A percentile compares a stretch with the other conserved stretches of the same genome.
Evolutionary conservation across 2,113 vertebrate genomes (phyloP).

Genomic region (Eptatretus burgeri): DNA sequence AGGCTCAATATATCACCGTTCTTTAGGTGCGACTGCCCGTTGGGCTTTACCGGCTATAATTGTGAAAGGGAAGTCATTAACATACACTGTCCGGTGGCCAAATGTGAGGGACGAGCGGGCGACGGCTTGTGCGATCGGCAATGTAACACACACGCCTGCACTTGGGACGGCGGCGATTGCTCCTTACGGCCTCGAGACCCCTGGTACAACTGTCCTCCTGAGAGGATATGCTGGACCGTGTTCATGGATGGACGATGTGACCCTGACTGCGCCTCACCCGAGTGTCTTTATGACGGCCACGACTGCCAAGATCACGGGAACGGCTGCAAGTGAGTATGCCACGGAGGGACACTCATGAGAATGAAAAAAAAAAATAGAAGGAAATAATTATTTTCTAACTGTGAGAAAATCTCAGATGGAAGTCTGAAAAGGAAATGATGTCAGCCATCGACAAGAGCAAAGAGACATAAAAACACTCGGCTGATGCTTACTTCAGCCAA

Average conservation of each 20-base stretch:
- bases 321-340: constrained; percentile 35
- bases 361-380: constrained; percentile 10
- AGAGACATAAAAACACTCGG: constrained; percentile 12
- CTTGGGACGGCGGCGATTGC: constrained; percentile 72
- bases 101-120: constrained; percentile 21
- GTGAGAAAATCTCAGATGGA: constrained; percentile 7
- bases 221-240: constrained; percentile 35
- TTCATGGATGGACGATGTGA: constrained; percentile 44
- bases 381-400: constrained; percentile 8
- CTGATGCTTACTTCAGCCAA: too few species aligned
- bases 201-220: constrained; percentile 40
- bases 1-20: constrained; percentile 21
- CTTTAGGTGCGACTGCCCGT: constrained; percentile 30
- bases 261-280: constrained; percentile 39
- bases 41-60: constrained; percentile 20
- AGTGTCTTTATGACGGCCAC: constrained; percentile 67
- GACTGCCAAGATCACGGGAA: constrained; percentile 28
- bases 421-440: constrained; percentile 1
- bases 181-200: constrained; percentile 34
- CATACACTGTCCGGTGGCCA: constrained; percentile 20
- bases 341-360: constrained; percentile 11
- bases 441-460: constrained; percentile 7
- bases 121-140: constrained; percentile 39
- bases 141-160: constrained; percentile 46
- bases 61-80: constrained; percentile 18